Conservation (phyloP, 2,113 vertebrate genomes). For the Acrocephalus kingi region DNA sequence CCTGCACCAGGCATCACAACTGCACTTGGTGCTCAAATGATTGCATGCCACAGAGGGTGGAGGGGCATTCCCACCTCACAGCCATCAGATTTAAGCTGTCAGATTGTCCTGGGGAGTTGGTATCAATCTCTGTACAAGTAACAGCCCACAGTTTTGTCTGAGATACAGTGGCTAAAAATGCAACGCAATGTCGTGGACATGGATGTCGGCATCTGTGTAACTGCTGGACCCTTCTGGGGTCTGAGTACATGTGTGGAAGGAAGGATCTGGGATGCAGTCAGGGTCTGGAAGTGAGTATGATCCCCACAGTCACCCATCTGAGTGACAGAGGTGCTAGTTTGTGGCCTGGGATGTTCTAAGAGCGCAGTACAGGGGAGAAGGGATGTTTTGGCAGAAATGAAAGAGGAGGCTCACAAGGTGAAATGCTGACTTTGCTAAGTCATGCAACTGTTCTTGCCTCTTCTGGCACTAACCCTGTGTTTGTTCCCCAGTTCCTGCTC, state of each 20-base stretch:
- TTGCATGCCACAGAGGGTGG: background rate
- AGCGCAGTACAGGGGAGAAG: background rate
- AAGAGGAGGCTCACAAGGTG: background rate
- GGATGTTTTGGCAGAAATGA: background rate
- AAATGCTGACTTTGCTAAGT: background rate
- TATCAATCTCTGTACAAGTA: background rate
- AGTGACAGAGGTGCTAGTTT: background rate
- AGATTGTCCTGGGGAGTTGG: background rate
- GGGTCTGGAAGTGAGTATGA: background rate
- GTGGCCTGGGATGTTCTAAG: background rate
- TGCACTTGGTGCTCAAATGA: background rate
- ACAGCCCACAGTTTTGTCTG: background rate
- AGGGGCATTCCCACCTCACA: background rate
- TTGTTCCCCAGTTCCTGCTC: slow-evolving; percentile 85
- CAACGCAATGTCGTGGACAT: background rate
- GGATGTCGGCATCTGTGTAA: rapidly evolving
- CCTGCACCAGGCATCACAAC: background rate
- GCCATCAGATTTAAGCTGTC: background rate
- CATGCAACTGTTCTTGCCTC: rapidly evolving
- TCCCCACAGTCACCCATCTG: background rate
- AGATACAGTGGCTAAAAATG: background rate
- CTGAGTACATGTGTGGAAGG: background rate
- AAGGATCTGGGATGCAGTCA: background rate
- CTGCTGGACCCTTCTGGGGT: background rate
- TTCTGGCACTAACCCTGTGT: background rate